A percentile compares a stretch with the other conserved stretches of the same genome.
phyloP scores from a whole-genome alignment of 1,140 invertebrate genomes.

The Drosophila athabasca region DNA sequence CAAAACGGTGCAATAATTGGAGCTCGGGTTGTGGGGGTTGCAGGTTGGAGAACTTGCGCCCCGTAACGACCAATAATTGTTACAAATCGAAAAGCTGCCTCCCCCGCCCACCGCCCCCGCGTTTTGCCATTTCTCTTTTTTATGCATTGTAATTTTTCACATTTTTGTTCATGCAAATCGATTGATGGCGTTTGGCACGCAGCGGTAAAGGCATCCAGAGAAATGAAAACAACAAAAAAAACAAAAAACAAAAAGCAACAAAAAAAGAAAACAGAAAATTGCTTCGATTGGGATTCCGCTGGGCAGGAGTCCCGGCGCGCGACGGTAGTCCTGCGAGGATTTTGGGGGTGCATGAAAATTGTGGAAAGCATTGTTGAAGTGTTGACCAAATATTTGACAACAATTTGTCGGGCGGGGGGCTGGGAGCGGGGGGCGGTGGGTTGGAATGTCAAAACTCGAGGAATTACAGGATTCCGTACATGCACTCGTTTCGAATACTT shows the following conservation, averaged over 20 bases:
- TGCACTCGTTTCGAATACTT: too few species aligned
- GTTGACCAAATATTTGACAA: too few species aligned
- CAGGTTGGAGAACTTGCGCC: slow-evolving; percentile 20
- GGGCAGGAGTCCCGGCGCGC: not conserved
- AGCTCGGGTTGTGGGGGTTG: not conserved
- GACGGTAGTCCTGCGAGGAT: too few species aligned
- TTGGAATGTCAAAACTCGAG: too few species aligned
- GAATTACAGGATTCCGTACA: too few species aligned
- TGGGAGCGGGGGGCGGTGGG: too few species aligned
- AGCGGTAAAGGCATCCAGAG: not conserved
- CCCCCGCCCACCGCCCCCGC: not conserved
- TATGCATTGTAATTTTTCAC: slow-evolving; percentile 52
- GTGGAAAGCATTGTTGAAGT: too few species aligned
- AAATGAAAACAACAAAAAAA: slow-evolving; percentile 6
- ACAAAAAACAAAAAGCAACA: too few species aligned
- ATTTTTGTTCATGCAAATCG: slow-evolving; percentile 55
- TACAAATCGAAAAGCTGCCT: slow-evolving; percentile 50
- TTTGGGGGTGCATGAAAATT: too few species aligned
- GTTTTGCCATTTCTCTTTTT: slow-evolving; percentile 41
- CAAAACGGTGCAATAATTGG: slow-evolving; percentile 48
- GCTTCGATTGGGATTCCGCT: not conserved
- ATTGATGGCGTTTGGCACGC: slow-evolving; percentile 63
- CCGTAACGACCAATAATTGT: slow-evolving; percentile 56
- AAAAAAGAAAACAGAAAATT: slow-evolving; percentile 4
- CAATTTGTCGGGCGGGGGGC: too few species aligned